phyloP scores from a whole-genome alignment of 1,140 invertebrate genomes.

The Chelonus insularis region DNA sequence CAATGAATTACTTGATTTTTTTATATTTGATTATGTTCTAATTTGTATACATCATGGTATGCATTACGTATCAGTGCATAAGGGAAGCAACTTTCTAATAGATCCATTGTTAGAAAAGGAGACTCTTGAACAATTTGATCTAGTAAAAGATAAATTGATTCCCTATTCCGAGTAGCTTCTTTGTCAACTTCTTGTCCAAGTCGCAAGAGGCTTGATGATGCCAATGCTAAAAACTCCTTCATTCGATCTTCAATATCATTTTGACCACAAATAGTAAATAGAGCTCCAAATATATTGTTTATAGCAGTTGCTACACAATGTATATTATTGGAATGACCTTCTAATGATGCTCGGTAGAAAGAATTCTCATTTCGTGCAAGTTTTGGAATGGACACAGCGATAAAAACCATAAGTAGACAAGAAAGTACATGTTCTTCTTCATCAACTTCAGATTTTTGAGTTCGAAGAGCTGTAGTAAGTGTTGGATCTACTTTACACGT shows the following conservation, averaged over 20 bases:
- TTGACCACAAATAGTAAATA: constrained; percentile 94
- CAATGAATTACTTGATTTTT: no score
- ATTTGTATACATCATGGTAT: constrained; percentile 93
- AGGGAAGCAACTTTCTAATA: constrained; percentile 96
- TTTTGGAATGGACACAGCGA: constrained; percentile 96
- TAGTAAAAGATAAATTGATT: constrained; percentile 93
- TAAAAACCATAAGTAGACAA: constrained; percentile 97
- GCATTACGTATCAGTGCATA: constrained; percentile 96
- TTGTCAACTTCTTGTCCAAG: constrained; percentile 95
- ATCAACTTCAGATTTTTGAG: constrained; percentile 83
- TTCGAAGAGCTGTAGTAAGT: constrained; percentile 82
- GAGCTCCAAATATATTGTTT: constrained; percentile 94
- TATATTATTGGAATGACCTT: constrained; percentile 96
- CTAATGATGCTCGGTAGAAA: constrained; percentile 86
- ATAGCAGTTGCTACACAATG: constrained; percentile 96
- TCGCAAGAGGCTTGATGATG: constrained; percentile 91
- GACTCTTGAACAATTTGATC: constrained; percentile 98
- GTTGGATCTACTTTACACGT: constrained; percentile 94
- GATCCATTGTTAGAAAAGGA: constrained; percentile 96
- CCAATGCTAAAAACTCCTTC: constrained; percentile 96
- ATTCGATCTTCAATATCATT: constrained; percentile 96
- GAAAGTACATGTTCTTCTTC: constrained; percentile 94
- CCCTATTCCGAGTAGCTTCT: constrained; percentile 89
- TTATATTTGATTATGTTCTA: constrained; percentile 74
- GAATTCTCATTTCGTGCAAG: constrained; percentile 89